Evolutionary conservation across 2,888 invertebrate species (phyloP).

Genomic region (Epinotia nisella): DNA sequence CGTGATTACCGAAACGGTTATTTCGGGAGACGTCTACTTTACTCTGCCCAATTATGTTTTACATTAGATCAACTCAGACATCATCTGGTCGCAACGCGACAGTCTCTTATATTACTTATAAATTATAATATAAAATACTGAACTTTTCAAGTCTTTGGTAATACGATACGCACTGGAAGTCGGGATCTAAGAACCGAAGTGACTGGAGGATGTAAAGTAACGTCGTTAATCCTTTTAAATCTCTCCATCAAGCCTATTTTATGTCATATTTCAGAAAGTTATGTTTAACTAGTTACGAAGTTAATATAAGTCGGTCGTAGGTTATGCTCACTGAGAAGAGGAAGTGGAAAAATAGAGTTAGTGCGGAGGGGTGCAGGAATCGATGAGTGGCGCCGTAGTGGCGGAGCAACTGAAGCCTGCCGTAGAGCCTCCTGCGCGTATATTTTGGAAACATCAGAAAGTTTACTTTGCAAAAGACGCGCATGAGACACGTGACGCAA

Average conservation of each 20-base stretch:
- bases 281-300: constrained; percentile 78
- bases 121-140: constrained; percentile 56
- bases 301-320: constrained; percentile 76
- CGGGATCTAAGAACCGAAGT: constrained; percentile 58
- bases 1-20: constrained; percentile 75
- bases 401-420: constrained; percentile 53
- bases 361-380: constrained; percentile 66
- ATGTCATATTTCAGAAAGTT: constrained; percentile 77
- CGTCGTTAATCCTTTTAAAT: constrained; percentile 66
- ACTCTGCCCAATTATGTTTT: constrained; percentile 60
- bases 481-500: constrained; percentile 10
- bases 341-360: constrained; percentile 74
- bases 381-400: constrained; percentile 67
- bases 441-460: constrained; percentile 63
- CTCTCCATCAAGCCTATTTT: constrained; percentile 63
- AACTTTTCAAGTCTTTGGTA: constrained; percentile 54
- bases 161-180: constrained; percentile 57
- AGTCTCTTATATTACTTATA: constrained; percentile 60
- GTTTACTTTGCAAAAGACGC: constrained; percentile 48
- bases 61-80: constrained; percentile 56
- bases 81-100: constrained; percentile 56
- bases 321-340: constrained; percentile 68
- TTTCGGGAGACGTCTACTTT: constrained; percentile 65
- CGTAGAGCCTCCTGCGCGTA: constrained; percentile 49
- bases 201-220: constrained; percentile 55